These are phyloP conservation scores for Burhinus oedicnemus DNA, from an alignment of 2,113 vertebrate genomes.

Conservation along the genomic window DNA sequence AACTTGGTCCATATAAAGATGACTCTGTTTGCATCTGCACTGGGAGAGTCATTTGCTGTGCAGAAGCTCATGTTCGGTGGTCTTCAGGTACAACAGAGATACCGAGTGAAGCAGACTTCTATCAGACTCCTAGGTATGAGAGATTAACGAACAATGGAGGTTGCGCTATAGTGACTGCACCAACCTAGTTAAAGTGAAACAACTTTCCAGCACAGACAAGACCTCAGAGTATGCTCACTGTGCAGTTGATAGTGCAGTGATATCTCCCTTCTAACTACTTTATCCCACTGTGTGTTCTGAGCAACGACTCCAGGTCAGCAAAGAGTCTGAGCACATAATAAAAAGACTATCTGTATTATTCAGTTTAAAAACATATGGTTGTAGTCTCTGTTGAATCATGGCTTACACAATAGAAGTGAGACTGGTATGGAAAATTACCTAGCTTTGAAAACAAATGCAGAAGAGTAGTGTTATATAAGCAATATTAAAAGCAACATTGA, in stretches of 20 bases:
- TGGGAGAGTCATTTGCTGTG: neutral
- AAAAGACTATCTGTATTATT: neutral
- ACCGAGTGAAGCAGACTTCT: neutral
- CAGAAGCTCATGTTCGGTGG: neutral
- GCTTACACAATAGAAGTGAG: neutral
- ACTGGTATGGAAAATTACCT: neutral
- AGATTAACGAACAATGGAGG: neutral
- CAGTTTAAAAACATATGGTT: neutral
- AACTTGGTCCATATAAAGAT: neutral
- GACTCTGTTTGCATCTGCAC: neutral
- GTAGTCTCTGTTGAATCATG: neutral
- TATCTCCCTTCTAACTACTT: neutral
- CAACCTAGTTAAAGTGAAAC: neutral
- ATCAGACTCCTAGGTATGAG: neutral
- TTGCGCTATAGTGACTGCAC: neutral
- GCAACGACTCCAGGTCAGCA: neutral
- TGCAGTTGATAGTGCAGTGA: neutral
- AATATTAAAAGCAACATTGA: neutral
- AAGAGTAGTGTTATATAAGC: neutral
- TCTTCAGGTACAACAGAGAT: neutral
- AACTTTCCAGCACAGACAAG: neutral
- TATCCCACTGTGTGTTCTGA: neutral
- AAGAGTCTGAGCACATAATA: neutral
- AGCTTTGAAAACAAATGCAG: neutral
- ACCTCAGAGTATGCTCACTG: fast-evolving